Base-by-base conservation (phyloP, 1,140 invertebrate genomes). In the Drosophila kohkoa region DNA sequence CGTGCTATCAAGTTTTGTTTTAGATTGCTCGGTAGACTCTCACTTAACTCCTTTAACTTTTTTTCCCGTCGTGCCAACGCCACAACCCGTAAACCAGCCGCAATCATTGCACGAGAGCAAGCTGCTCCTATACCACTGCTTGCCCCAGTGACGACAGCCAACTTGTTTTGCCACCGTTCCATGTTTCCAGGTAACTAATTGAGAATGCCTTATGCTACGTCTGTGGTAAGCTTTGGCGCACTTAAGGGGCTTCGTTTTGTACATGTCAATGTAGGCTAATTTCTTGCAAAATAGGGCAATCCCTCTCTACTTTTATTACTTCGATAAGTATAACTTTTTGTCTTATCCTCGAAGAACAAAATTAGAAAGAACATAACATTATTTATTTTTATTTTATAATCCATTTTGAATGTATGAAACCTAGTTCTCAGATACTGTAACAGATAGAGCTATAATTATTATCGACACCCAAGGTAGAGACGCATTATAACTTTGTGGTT, bases 41-140 rank as follows among this genome's bases (percentile, higher is more conserved):
- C 35, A 71, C 60, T 92, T 48, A 91, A 67, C 62, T 94, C 94
- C 64, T 95, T 93, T 20, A 97, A 92, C 51, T 93, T 93, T 3
- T 95, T 93, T 13, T 94, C 80, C 60, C 95, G 94, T 52, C 96
- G 93, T 0, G 96, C 96, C 11, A 96, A 92, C 1, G 95, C 96
- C 1, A 96, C 94, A 1, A 97, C 96, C 59, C 93, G 93, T 75
- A 95, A 83, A n/a, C 95, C 95, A 52, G 93, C 79, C 11, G 92
- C 81, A 2, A 94, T 93, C 58, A 95, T 90, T 8, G 80, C 82
- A 67, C 91, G 87, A 20, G 93, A 92, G 52, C 92, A 92, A 3
- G 90, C 93, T 1, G 93, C 92, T 3, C 95, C 95, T 48, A 95
- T 95, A 2, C 95, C 95, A 3, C 92, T 91, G 60, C 94, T 95